Evolutionary conservation across 2,888 invertebrate genomes (phyloP), one percentile per base, ranked within the genome.

Genomic region (Pollenia labialis): DNA sequence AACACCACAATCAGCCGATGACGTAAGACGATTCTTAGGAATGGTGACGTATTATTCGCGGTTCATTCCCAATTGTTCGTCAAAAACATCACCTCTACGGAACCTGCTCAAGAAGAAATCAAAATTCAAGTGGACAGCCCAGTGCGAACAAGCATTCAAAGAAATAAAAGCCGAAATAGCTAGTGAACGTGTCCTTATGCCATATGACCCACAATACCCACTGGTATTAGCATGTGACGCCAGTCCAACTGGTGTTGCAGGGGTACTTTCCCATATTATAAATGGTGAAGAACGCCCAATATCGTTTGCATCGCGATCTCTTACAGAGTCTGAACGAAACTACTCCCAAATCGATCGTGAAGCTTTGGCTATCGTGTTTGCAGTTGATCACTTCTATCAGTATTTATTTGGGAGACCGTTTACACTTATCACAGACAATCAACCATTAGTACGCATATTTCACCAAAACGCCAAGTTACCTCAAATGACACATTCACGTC

Each of bases 401-500:
- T 74, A 74, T 68, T 11, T 83, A 80, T 85, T 79, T 85, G 82
- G 64, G 0, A 48, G 74, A 71, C 52, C 12, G 1, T 88, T 88
- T 48, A 66, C 58, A 40, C 68, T 88, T 4, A 40, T 82, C 1
- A 88, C 88, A 32, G 85, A 85, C 68, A 88, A 87, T 69, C 85
- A 80, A 69, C 82, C 86, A 10, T 74, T 88, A 18, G 54, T 69
- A 1, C 32, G 88, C 66, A 87, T 86, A 68, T 87, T 88, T 46
- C 85, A 88, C 64, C 83, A 83, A 77, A 74, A 88, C 69, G 54
- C 87, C 8, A 85, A 87, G 69, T 9, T 85, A 56, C 84, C 84
- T 9, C 77, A 66, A 69, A 87, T 88, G 83, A 87, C 87, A 9
- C 84, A 14, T 48, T 68, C 68, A 16, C 42, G 85, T 4, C 64